Evolutionary conservation across 2,888 invertebrate genomes (phyloP).

Genomic region (Lysandra bellargus): DNA sequence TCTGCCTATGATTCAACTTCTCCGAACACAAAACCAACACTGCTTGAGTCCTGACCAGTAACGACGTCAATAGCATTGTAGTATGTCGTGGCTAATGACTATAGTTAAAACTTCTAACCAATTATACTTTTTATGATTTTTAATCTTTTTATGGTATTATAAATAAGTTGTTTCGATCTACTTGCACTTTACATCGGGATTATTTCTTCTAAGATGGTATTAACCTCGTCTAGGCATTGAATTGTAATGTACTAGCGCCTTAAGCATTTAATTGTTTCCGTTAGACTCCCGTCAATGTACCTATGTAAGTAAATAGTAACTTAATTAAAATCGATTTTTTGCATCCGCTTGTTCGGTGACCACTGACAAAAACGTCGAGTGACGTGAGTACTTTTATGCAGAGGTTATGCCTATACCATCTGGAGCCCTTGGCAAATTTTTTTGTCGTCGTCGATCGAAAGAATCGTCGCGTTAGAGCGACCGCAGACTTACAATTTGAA

Average conservation of each 20-base stretch:
- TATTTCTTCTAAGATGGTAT: background rate
- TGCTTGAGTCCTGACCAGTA: no score
- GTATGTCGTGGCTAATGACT: no score
- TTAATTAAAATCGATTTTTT: background rate
- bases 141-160: background rate
- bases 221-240: constrained; percentile 20
- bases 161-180: background rate
- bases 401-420: no score
- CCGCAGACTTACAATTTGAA: no score
- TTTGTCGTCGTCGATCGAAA: no score
- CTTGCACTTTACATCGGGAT: background rate
- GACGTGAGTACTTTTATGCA: background rate
- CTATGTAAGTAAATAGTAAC: constrained; percentile 74
- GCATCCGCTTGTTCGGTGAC: background rate
- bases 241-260: background rate
- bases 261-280: constrained; percentile 13
- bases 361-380: background rate
- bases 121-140: no score
- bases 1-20: no score
- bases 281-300: constrained; percentile 57
- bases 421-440: no score
- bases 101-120: no score
- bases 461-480: no score
- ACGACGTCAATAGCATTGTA: no score
- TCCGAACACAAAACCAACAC: no score